phyloP scores from a whole-genome alignment of 2,888 invertebrate species.

The Elmis aenea region DNA sequence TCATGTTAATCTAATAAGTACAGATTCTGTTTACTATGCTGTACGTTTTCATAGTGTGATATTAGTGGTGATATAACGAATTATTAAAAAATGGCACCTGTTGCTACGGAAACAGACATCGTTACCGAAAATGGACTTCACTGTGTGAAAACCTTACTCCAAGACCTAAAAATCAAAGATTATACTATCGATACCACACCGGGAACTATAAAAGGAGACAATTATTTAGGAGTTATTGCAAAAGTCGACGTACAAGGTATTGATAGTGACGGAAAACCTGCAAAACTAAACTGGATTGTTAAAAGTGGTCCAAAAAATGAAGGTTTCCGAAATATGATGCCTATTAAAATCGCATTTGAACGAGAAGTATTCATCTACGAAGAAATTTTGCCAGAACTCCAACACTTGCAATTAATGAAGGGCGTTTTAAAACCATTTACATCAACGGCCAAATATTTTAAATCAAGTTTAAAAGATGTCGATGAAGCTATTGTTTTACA shows the following conservation, averaged over 20 bases:
- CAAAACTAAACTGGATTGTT: constrained; percentile 27
- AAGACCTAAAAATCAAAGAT: neutral
- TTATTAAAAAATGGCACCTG: too few relatives aligned
- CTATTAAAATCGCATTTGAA: constrained; percentile 25
- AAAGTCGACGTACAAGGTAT: constrained; percentile 18
- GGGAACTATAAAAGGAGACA: constrained; percentile 30
- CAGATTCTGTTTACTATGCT: too few relatives aligned
- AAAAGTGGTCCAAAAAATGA: constrained; percentile 29
- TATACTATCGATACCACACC: constrained; percentile 3
- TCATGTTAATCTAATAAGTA: too few relatives aligned
- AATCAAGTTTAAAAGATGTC: constrained; percentile 12
- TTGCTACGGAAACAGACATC: constrained; percentile 1
- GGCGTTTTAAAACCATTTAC: constrained; percentile 19
- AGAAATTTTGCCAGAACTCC: constrained; percentile 25
- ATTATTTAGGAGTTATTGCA: constrained; percentile 31
- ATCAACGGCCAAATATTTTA: constrained; percentile 15
- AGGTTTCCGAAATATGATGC: constrained; percentile 22
- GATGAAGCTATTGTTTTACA: constrained; percentile 27
- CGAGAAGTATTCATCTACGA: constrained; percentile 32
- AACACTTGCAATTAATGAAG: constrained; percentile 24
- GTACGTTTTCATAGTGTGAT: too few relatives aligned
- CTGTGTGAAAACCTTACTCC: neutral
- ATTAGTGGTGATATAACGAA: too few relatives aligned
- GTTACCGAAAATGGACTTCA: neutral
- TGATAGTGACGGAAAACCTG: constrained; percentile 12